Conservation (phyloP, 2,888 invertebrate species). For the Ophraella communa region DNA sequence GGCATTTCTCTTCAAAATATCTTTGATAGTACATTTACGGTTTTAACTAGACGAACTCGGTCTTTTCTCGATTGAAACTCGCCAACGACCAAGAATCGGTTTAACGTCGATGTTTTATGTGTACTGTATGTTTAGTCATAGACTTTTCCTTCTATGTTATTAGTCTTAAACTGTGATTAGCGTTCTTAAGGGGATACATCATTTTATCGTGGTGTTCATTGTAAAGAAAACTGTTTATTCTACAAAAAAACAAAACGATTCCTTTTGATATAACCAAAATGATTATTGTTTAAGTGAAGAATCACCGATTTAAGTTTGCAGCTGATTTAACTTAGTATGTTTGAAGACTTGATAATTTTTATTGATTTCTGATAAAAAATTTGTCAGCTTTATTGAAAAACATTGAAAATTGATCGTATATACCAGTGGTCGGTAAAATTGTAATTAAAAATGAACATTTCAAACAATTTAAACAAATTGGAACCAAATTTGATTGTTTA, state of each 20-base stretch:
- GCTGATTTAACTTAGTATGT: too few species aligned
- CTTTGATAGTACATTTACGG: too few species aligned
- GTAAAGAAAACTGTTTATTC: constrained; percentile 57
- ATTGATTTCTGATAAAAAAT: too few species aligned
- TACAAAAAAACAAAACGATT: constrained; percentile 39
- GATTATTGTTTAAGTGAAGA: constrained; percentile 8
- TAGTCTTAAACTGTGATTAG: constrained; percentile 59
- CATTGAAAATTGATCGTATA: neutral
- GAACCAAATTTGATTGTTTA: too few species aligned
- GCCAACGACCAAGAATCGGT: constrained; percentile 4
- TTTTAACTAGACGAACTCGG: too few species aligned
- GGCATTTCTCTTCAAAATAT: neutral
- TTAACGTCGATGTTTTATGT: constrained; percentile 53
- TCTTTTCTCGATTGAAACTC: neutral
- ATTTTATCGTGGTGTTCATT: constrained; percentile 60
- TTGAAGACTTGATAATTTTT: too few species aligned
- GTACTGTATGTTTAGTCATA: constrained; percentile 59
- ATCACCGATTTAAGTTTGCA: neutral
- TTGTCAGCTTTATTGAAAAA: too few species aligned
- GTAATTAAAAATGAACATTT: too few species aligned
- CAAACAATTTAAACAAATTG: too few species aligned
- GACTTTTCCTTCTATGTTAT: constrained; percentile 53
- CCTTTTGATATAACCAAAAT: constrained; percentile 23
- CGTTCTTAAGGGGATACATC: constrained; percentile 44
- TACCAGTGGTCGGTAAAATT: too few species aligned